These are phyloP conservation scores for Trachelus iudaicus DNA, from an alignment of 2,888 invertebrate species.

Conservation along the genomic window DNA sequence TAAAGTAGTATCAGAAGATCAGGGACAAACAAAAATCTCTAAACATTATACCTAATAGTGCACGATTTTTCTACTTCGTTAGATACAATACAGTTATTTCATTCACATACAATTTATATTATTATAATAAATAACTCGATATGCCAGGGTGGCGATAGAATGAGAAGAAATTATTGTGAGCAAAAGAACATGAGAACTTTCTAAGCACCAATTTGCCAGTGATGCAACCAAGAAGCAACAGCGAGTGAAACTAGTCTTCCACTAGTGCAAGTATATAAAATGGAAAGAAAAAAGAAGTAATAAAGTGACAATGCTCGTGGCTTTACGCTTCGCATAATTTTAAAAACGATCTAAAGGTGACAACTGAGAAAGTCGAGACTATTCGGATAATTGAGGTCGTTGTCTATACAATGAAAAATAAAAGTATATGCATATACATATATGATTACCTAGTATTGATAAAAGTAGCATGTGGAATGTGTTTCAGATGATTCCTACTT, in stretches of 20 bases:
- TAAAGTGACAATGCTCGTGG: neutral
- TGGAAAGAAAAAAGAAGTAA: conserved; percentile 8
- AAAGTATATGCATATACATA: neutral
- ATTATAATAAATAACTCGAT: conserved; percentile 25
- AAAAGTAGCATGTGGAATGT: conserved; percentile 74
- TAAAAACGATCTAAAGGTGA: neutral
- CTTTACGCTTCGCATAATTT: neutral
- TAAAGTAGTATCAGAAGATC: neutral
- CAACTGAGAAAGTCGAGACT: neutral
- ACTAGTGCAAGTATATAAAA: conserved; percentile 18
- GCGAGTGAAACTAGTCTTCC: conserved; percentile 55
- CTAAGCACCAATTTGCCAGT: conserved; percentile 54
- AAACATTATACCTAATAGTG: neutral
- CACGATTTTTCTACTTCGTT: neutral
- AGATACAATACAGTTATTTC: neutral
- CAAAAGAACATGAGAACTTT: conserved; percentile 48
- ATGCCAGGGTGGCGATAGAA: conserved; percentile 41
- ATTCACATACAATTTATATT: neutral
- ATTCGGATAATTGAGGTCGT: neutral
- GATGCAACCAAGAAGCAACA: conserved; percentile 45
- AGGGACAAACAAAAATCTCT: neutral
- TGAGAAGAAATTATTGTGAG: conserved; percentile 44
- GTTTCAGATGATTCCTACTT: conserved; percentile 79
- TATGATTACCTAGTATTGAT: conserved; percentile 65
- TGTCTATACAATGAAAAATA: neutral